These are phyloP conservation scores for Cryptus armator DNA, from an alignment of 2,888 invertebrate genomes.

Conservation along the genomic window DNA sequence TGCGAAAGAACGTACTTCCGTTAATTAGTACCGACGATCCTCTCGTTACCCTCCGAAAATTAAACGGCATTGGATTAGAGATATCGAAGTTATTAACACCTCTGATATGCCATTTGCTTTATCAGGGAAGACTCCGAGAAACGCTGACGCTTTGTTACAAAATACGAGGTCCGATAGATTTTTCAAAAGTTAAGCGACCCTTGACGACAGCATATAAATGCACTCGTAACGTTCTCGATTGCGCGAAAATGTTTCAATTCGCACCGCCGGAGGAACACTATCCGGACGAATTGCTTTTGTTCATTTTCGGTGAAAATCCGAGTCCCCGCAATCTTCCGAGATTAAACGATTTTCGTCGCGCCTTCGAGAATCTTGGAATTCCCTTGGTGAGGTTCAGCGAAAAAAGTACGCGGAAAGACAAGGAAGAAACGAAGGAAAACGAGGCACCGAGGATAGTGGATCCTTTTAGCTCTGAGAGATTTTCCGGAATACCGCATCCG, in stretches of 20 bases:
- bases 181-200: conserved; percentile 85
- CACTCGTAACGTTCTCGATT: conserved; percentile 85
- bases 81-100: conserved; percentile 85
- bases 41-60: conserved; percentile 86
- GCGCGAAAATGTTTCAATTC: conserved; percentile 86
- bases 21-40: conserved; percentile 86
- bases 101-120: conserved; percentile 85
- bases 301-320: conserved; percentile 85
- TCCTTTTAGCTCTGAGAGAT: neutral
- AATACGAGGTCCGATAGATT: conserved; percentile 86
- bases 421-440: neutral
- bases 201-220: conserved; percentile 86
- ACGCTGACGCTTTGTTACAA: conserved; percentile 55
- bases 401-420: neutral
- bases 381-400: conserved; percentile 65
- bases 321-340: conserved; percentile 81
- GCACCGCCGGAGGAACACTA: conserved; percentile 86
- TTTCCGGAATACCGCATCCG: conserved; percentile 73
- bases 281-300: conserved; percentile 87
- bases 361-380: conserved; percentile 72
- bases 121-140: conserved; percentile 84
- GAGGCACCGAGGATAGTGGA: neutral
- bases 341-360: conserved; percentile 68
- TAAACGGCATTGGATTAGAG: conserved; percentile 85
- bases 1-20: conserved; percentile 87